Percentiles rank a stretch among this genome's conserved stretches.
These are phyloP conservation scores for Epistrophella euchroma DNA, from an alignment of 2,888 invertebrate species.

Conservation along the genomic window DNA sequence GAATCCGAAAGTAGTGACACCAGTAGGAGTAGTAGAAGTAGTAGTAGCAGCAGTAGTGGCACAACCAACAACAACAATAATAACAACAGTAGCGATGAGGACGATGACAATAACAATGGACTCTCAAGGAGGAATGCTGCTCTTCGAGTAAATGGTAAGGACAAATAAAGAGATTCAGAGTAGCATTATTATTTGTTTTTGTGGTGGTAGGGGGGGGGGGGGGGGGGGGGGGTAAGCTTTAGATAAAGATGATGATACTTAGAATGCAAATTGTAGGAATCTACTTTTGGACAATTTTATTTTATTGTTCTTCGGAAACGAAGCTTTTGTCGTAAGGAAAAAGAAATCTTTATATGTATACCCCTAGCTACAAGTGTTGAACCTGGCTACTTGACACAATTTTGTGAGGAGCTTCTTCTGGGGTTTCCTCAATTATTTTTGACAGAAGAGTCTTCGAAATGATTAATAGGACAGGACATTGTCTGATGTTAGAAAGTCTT, in stretches of 20 bases:
- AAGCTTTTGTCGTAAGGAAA: conserved; percentile 30
- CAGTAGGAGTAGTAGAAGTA: conserved; percentile 58
- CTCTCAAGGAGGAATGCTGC: conserved; percentile 68
- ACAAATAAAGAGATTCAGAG: neutral
- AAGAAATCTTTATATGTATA: neutral
- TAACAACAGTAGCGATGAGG: conserved; percentile 70
- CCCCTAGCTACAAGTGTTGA: conserved; percentile 18
- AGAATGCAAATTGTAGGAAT: conserved; percentile 40
- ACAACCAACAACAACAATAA: conserved; percentile 71
- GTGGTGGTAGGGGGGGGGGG: no score
- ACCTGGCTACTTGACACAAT: conserved; percentile 56
- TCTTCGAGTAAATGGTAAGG: conserved; percentile 74
- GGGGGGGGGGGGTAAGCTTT: neutral
- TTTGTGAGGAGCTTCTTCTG: conserved; percentile 14
- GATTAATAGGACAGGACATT: conserved; percentile 49
- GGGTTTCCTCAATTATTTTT: conserved; percentile 46
- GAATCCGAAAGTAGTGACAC: conserved; percentile 67
- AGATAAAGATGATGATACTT: conserved; percentile 14
- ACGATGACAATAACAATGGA: conserved; percentile 73
- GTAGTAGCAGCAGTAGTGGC: conserved; percentile 57
- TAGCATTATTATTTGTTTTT: conserved; percentile 34
- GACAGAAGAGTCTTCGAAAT: conserved; percentile 36
- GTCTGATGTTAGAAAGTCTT: conserved; percentile 29
- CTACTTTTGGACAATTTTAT: conserved; percentile 28
- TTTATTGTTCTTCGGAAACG: conserved; percentile 42